These are phyloP conservation scores for Malacosoma neustria DNA, from an alignment of 2,888 invertebrate genomes.

Conservation along the genomic window DNA sequence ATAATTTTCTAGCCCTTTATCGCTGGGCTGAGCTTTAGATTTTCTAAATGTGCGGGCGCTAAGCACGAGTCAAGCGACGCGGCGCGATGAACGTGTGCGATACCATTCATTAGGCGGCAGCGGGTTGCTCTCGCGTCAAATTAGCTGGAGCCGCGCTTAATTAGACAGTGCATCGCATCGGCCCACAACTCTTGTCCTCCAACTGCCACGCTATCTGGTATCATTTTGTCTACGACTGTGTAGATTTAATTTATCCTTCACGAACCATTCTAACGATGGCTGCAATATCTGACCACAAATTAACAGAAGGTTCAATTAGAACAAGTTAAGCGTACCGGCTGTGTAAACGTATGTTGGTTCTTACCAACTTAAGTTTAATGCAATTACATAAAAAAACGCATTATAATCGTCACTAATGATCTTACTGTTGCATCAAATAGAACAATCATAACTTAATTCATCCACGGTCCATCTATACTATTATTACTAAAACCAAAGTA, in stretches of 20 bases:
- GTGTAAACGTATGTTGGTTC: too few relatives aligned
- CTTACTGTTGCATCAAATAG: background rate
- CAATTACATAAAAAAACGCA: background rate
- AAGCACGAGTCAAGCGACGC: slow-evolving; percentile 42
- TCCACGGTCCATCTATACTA: too few relatives aligned
- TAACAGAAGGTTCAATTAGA: too few relatives aligned
- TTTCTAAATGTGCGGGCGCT: slow-evolving; percentile 40
- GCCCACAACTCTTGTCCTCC: slow-evolving; percentile 9
- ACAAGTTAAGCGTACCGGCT: too few relatives aligned
- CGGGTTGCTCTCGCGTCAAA: slow-evolving; percentile 61
- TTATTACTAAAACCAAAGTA: too few relatives aligned
- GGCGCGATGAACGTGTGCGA: slow-evolving; percentile 70
- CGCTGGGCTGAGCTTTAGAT: slow-evolving; percentile 37
- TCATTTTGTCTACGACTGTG: background rate
- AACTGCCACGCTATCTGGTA: background rate
- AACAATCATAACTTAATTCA: background rate
- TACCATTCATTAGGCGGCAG: slow-evolving; percentile 68
- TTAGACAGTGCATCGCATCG: slow-evolving; percentile 45
- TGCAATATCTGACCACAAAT: too few relatives aligned
- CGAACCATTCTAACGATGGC: background rate
- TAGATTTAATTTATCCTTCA: background rate
- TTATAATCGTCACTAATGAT: background rate
- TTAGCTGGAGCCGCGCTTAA: slow-evolving; percentile 62
- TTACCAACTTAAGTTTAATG: background rate
- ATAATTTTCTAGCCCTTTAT: slow-evolving; percentile 29